Evolutionary conservation across 2,113 vertebrate species (phyloP).

Genomic region (Sceloporus undulatus): DNA sequence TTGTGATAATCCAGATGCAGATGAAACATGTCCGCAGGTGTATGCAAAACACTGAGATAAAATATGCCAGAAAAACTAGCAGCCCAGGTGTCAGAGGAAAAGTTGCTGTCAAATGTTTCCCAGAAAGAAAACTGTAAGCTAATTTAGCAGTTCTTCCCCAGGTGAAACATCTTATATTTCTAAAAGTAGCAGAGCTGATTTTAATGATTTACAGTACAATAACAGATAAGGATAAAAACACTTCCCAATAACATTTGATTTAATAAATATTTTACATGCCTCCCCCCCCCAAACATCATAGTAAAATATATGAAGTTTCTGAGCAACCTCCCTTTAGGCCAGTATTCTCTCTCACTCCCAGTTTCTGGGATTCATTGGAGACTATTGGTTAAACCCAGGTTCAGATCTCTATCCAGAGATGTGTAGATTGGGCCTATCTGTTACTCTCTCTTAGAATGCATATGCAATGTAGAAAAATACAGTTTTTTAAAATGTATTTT

Average conservation of each 20-base stretch:
- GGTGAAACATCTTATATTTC: background rate
- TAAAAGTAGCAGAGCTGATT: background rate
- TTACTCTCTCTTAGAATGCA: background rate
- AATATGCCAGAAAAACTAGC: background rate
- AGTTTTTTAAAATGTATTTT: no score
- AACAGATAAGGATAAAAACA: background rate
- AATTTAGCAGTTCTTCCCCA: background rate
- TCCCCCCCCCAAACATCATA: background rate
- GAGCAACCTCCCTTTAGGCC: background rate
- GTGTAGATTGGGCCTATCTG: background rate
- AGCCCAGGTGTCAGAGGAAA: background rate
- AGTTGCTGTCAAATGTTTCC: background rate
- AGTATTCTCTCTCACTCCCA: background rate
- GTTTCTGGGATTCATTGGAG: background rate
- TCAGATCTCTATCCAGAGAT: background rate
- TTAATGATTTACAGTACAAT: background rate
- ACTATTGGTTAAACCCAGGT: background rate
- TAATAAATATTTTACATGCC: background rate
- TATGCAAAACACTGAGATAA: background rate
- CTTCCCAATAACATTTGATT: background rate
- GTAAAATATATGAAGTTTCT: background rate
- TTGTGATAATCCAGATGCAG: background rate
- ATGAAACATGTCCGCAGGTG: constrained; percentile 15
- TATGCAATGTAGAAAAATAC: no score
- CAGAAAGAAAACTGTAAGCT: background rate